These are phyloP conservation scores for Hemithea aestivaria DNA, from an alignment of 2,888 invertebrate genomes.

Conservation along the genomic window DNA sequence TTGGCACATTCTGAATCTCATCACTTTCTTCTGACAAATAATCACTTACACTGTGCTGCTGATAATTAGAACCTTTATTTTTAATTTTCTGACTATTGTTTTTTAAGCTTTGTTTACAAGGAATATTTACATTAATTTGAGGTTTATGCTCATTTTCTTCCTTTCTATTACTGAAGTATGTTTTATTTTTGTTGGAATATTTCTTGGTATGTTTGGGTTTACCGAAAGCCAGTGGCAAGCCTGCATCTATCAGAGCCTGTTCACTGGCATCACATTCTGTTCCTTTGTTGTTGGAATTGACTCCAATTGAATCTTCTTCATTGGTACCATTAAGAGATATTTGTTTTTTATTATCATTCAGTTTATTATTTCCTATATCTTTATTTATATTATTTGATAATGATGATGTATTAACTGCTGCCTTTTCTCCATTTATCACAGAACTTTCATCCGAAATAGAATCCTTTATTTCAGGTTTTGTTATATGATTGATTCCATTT, in stretches of 20 bases:
- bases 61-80: constrained; percentile 1
- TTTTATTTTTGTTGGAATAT: constrained; percentile 1
- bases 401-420: too few species aligned
- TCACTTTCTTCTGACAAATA: neutral
- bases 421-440: too few species aligned
- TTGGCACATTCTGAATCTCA: neutral
- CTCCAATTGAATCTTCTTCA: too few species aligned
- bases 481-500: neutral
- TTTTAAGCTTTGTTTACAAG: neutral
- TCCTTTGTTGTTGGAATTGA: neutral
- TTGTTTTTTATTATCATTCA: too few species aligned
- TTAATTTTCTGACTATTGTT: neutral
- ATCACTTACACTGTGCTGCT: neutral
- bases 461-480: too few species aligned
- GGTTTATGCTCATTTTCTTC: neutral
- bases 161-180: neutral
- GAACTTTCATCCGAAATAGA: too few species aligned
- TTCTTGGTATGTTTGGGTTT: constrained; percentile 10
- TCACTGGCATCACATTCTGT: constrained; percentile 7
- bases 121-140: neutral
- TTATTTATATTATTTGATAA: too few species aligned
- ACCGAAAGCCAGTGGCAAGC: constrained; percentile 36
- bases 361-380: too few species aligned
- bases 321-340: too few species aligned
- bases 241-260: constrained; percentile 33